Evolutionary conservation across 2,888 invertebrate genomes (phyloP).

Genomic region (Dastarcus helophoroides): DNA sequence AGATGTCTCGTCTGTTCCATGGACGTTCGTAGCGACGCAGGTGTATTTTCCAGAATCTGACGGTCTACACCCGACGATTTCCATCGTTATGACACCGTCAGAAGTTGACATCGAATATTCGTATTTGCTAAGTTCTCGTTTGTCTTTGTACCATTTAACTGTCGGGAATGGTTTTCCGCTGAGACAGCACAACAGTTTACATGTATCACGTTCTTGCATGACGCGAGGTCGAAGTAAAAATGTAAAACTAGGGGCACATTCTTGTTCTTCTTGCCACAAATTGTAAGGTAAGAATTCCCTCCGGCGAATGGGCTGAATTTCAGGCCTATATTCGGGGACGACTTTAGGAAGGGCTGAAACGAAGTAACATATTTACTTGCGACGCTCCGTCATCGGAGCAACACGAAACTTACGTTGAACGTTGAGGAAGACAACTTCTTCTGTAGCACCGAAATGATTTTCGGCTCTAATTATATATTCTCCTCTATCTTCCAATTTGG

Average conservation of each 20-base stretch:
- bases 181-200: slow-evolving; percentile 94
- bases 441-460: slow-evolving; percentile 90
- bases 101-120: slow-evolving; percentile 85
- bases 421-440: slow-evolving; percentile 93
- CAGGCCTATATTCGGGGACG: slow-evolving; percentile 53
- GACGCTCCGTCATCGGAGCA: neutral
- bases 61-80: slow-evolving; percentile 88
- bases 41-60: slow-evolving; percentile 94
- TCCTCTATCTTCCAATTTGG: slow-evolving; percentile 89
- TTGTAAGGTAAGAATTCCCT: slow-evolving; percentile 76
- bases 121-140: slow-evolving; percentile 77
- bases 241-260: slow-evolving; percentile 91
- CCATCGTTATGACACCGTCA: slow-evolving; percentile 94
- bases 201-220: slow-evolving; percentile 90
- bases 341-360: slow-evolving; percentile 62
- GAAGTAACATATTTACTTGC: slow-evolving; percentile 9
- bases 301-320: slow-evolving; percentile 58
- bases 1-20: slow-evolving; percentile 90
- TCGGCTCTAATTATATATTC: slow-evolving; percentile 95
- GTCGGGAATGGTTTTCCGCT: slow-evolving; percentile 91
- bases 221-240: slow-evolving; percentile 97
- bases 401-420: slow-evolving; percentile 68
- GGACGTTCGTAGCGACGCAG: slow-evolving; percentile 85
- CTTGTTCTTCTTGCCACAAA: slow-evolving; percentile 87
- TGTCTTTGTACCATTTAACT: slow-evolving; percentile 89